These are phyloP conservation scores for Amphibalanus amphitrite DNA, from an alignment of 1,140 invertebrate genomes.

Conservation along the genomic window DNA sequence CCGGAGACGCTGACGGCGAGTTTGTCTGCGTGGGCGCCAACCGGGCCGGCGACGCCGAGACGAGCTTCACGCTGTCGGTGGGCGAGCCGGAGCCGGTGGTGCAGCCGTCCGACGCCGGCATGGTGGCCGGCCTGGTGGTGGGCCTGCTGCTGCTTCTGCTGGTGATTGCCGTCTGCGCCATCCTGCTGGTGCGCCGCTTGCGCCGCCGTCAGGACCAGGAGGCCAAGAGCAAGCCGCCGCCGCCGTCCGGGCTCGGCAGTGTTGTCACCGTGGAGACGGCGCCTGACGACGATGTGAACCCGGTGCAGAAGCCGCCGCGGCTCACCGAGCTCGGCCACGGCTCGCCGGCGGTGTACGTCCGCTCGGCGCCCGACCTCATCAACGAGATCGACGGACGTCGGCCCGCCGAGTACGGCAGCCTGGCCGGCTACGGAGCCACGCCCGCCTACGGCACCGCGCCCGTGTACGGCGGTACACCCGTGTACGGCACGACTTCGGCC, in stretches of 20 bases:
- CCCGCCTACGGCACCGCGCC: background rate
- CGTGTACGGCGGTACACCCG: background rate
- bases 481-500: too few species aligned
- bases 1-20: slow-evolving; percentile 50
- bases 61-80: slow-evolving; percentile 50
- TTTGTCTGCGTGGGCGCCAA: slow-evolving; percentile 53
- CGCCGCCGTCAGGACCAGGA: background rate
- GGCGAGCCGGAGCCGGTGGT: slow-evolving; percentile 9
- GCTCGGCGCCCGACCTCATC: background rate
- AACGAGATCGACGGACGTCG: background rate
- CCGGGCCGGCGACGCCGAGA: slow-evolving; percentile 48
- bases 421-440: background rate
- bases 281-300: slow-evolving; percentile 28
- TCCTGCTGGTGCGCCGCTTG: background rate
- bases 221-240: background rate
- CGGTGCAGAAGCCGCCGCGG: slow-evolving; percentile 46
- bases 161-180: background rate
- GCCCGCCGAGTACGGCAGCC: background rate
- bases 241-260: background rate
- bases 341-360: slow-evolving; percentile 29
- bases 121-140: slow-evolving; percentile 12
- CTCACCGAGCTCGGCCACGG: slow-evolving; percentile 33
- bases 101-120: slow-evolving; percentile 12
- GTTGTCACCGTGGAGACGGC: background rate
- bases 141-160: slow-evolving; percentile 12